Base-by-base conservation (phyloP, 1,140 invertebrate species). In the Harpegnathos saltator region DNA sequence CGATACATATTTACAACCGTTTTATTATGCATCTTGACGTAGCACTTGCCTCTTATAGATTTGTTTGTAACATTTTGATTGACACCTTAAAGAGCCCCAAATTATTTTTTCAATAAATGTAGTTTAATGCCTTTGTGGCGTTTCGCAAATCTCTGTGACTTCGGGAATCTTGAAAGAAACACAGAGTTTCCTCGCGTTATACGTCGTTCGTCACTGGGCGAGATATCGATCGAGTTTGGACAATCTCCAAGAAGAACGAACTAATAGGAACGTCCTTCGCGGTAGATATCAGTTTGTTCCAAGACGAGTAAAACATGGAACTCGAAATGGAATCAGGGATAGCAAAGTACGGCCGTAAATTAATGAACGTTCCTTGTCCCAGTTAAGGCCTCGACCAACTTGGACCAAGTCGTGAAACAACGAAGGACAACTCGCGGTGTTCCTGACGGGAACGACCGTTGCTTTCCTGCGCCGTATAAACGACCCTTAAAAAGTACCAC, bases 281-380 rank as follows among this genome's bases (percentile, higher is more conserved):
- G 38, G 11, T 44, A 44, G 38, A 52, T 69, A 22, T 33, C 44
- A 19, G 52, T 11, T 69, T 48, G 24, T 71, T 58, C n/a, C 22
- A 48, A 14, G 59, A 17, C 24, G 59, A 17, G 50, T 52, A 9
- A 29, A 52, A 52, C 48, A 59, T 52, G 63, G 66, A 54, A 71
- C 65, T 66, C 73, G 88, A 91, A 92, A 93, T 91, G 92, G 89
- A 91, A 92, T 90, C 88, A 88, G 75, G 83, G 90, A 91, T 91
- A 91, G 91, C 90, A 90, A 52, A 90, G 86, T 86, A 83, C 68
- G 83, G 69, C 72, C 86, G 90, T 93, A 93, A 94, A 94, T 93
- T 93, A 93, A 88, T 87, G 88, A 85, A 87, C 84, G 72, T 77
- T 89, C 84, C 86, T 88, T 89, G 83, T 75, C 89, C 85, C 88